A percentile compares a stretch with the other conserved stretches of the same genome.
Conservation (phyloP, 1,140 invertebrate genomes). For the Lanistes nyassanus region DNA sequence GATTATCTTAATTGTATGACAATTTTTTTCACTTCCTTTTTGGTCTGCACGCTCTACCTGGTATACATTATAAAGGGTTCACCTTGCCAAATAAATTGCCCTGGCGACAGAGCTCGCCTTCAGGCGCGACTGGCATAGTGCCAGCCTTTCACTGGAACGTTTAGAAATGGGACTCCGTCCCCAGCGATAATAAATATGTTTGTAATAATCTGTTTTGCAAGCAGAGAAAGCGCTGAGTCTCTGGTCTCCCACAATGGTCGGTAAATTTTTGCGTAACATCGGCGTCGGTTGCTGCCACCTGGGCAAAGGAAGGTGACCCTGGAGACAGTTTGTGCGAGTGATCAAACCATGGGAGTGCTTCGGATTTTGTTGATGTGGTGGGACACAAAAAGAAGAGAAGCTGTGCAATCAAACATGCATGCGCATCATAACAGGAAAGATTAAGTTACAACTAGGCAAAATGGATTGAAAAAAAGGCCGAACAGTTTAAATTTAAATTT, state of each 20-base stretch:
- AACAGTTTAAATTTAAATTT: no score
- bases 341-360: no score
- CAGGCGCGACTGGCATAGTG: conserved; percentile 18
- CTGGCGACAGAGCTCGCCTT: neutral
- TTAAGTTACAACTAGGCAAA: no score
- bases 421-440: no score
- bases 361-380: no score
- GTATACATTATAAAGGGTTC: no score
- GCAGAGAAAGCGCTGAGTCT: neutral
- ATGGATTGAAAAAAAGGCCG: no score
- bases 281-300: conserved; percentile 26
- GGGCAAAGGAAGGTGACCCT: neutral
- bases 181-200: neutral
- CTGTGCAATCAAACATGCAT: no score
- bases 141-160: neutral
- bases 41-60: neutral
- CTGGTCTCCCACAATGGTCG: neutral
- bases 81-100: conserved; percentile 19
- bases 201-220: neutral
- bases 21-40: no score
- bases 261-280: conserved; percentile 19
- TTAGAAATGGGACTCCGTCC: neutral
- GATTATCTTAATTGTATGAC: neutral
- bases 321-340: no score
- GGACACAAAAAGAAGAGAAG: no score